Conservation (phyloP, 2,888 invertebrate genomes). For the Leptothorax acervorum region DNA sequence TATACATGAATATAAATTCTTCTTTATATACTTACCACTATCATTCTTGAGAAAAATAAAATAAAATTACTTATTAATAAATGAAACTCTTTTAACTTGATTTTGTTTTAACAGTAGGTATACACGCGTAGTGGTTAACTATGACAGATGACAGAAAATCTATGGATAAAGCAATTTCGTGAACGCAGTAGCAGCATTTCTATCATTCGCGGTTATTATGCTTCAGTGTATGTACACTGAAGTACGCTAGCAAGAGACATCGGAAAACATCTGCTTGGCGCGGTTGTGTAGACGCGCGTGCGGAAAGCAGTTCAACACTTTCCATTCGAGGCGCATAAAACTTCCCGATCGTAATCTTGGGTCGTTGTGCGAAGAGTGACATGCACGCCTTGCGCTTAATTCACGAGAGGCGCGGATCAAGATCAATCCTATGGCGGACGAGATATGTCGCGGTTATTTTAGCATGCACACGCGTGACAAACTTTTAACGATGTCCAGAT, state of each 20-base stretch:
- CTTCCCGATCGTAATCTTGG: slow-evolving; percentile 63
- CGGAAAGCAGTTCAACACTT: slow-evolving; percentile 37
- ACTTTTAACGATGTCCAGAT: slow-evolving; percentile 58
- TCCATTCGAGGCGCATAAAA: slow-evolving; percentile 67
- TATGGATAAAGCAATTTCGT: background rate
- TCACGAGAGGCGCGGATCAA: slow-evolving; percentile 58
- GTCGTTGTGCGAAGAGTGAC: slow-evolving; percentile 50
- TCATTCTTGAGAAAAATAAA: background rate
- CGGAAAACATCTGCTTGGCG: slow-evolving; percentile 15
- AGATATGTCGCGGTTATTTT: slow-evolving; percentile 62
- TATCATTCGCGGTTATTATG: background rate
- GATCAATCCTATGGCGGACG: slow-evolving; percentile 54
- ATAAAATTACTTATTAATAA: background rate
- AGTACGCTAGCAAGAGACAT: background rate
- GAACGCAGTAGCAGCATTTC: background rate
- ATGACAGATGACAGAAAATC: background rate
- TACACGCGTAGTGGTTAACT: background rate
- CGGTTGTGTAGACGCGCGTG: slow-evolving; percentile 11
- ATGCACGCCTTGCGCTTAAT: slow-evolving; percentile 38
- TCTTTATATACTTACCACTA: background rate
- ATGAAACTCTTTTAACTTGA: background rate
- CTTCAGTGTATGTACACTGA: background rate
- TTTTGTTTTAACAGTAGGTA: background rate
- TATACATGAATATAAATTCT: background rate
- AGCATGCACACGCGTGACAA: slow-evolving; percentile 64